Conservation (phyloP, 2,113 vertebrate genomes). For the Leptobrachium leishanense region DNA sequence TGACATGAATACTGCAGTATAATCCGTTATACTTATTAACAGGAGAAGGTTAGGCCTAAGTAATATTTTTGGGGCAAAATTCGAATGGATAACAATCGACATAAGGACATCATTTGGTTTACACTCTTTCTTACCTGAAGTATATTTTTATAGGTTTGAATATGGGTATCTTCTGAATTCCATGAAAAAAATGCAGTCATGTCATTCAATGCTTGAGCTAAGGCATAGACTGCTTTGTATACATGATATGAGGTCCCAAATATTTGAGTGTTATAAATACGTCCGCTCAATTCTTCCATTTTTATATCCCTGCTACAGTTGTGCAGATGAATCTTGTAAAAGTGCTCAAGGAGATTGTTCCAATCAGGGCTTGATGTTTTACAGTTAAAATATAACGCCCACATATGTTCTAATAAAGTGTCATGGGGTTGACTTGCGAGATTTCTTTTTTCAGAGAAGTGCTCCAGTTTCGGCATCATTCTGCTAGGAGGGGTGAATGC, state of each 20-base stretch:
- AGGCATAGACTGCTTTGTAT: conserved; percentile 18
- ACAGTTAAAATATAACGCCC: neutral
- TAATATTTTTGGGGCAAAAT: too few relatives aligned
- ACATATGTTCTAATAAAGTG: neutral
- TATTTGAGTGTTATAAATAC: neutral
- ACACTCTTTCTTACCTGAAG: neutral
- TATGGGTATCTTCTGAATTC: too few relatives aligned
- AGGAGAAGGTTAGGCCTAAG: too few relatives aligned
- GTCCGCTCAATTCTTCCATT: neutral
- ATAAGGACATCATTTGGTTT: neutral
- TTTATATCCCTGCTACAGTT: neutral
- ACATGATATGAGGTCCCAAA: conserved; percentile 24
- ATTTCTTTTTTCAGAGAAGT: neutral
- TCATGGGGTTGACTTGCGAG: neutral
- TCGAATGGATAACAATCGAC: neutral
- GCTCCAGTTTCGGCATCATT: neutral
- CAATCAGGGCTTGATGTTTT: neutral
- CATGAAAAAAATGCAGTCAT: neutral
- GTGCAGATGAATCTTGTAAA: neutral
- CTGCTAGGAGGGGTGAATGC: neutral
- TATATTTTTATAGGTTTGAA: too few relatives aligned
- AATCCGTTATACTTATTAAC: too few relatives aligned
- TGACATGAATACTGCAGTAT: too few relatives aligned
- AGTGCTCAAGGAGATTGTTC: neutral
- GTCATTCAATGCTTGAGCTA: neutral